Percentiles rank a stretch among this genome's conserved stretches.
These are phyloP conservation scores for Neosalanx taihuensis DNA, from an alignment of 2,797 vertebrate species.

Conservation along the genomic window DNA sequence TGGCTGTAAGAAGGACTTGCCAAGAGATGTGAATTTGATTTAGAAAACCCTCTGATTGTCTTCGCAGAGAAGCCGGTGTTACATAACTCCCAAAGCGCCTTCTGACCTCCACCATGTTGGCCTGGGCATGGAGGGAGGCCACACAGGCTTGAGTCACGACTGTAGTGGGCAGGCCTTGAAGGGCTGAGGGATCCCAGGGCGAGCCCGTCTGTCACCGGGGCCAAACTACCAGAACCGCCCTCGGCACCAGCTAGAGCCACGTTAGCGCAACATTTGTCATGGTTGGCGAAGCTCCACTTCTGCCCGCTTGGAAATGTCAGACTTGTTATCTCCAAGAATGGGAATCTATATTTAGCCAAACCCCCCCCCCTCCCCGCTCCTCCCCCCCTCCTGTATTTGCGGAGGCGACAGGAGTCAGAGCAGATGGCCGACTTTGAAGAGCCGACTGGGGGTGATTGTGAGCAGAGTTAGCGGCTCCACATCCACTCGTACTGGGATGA, in stretches of 20 bases:
- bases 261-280: slow-evolving; percentile 18
- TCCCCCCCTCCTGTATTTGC: slow-evolving; percentile 25
- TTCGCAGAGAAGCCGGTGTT: slow-evolving; percentile 1
- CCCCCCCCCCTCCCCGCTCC: no score
- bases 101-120: slow-evolving; percentile 42
- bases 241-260: background rate
- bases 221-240: slow-evolving; percentile 4
- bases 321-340: slow-evolving; percentile 49
- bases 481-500: background rate
- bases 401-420: slow-evolving; percentile 40
- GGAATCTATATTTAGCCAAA: slow-evolving; percentile 59
- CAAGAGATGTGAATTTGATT: background rate
- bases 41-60: background rate
- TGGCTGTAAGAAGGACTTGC: background rate
- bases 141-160: slow-evolving; percentile 17
- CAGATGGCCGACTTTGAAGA: slow-evolving; percentile 62
- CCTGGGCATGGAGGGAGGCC: slow-evolving; percentile 33
- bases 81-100: slow-evolving; percentile 34
- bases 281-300: slow-evolving; percentile 32
- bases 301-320: slow-evolving; percentile 51
- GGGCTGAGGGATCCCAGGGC: background rate
- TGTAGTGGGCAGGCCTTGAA: background rate
- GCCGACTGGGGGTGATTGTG: slow-evolving; percentile 39
- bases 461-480: slow-evolving; percentile 30
- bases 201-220: slow-evolving; percentile 56